Evolutionary conservation across 2,888 invertebrate genomes (phyloP), one percentile per base, ranked within the genome.

Genomic region (Antitype chi): DNA sequence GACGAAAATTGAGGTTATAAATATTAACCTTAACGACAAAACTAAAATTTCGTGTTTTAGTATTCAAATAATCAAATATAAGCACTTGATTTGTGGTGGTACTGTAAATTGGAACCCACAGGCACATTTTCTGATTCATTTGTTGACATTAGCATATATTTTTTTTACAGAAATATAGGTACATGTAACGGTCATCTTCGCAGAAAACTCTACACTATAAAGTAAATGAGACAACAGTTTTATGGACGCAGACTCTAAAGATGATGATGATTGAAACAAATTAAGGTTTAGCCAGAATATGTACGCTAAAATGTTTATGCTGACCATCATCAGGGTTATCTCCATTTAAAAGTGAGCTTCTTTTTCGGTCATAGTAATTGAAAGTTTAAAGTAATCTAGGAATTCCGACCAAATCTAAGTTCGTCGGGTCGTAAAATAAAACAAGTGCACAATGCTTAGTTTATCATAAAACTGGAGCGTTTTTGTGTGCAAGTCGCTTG

Each of bases 401-500:
- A 87, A 89, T 91, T 89, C 87, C 82, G 91, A 92, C 92, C 91
- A 91, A 92, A 94, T 93, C 92, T 92, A 89, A 93, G 91, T 92
- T 92, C 91, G 89, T 76, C 81, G 83, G 91, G 92, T 91, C 91
- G 90, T 92, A 92, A 93, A 93, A 90, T 89, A 88, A 90, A 91
- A 91, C 85, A 87, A 88, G 86, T 89, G 86, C 88, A 74, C 28
- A 87, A 86, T 86, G 90, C 88, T 90, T 89, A 91, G 87, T 92
- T 93, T 92, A 92, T 91, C 89, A 91, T 90, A 90, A 91, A 94
- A 94, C 93, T 94, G 92, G 93, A 94, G 93, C 93, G 91, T 92
- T 94, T 94, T 92, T 89, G 91, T 90, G 90, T 89, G 88, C 85
- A 88, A 90, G 89, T 88, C 88, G 89, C 87, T 84, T 84, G 89